Evolutionary conservation across 2,797 vertebrate species (phyloP), one percentile per base, ranked within the genome.

Genomic region (Xenentodon cancila): DNA sequence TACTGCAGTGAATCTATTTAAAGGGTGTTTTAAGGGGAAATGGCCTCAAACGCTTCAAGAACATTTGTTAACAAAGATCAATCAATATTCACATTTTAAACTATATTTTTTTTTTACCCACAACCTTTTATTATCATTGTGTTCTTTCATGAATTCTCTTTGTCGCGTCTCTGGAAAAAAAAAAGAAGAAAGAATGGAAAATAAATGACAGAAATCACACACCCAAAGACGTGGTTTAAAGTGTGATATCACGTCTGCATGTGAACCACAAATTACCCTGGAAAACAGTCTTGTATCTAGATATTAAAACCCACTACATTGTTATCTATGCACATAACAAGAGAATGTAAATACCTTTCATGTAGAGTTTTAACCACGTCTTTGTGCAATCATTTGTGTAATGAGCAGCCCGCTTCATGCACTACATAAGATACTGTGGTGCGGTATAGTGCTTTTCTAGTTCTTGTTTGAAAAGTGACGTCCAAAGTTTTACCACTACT

Each of bases 391-490:
- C n/a, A 32, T 71, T 40, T 45, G 47, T n/a, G 5, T 51, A 54
- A 53, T 46, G 37, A 21, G 45, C 20, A 34, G 27, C 55, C 20
- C 64, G 51, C 72, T 75, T 70, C 56, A 53, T 18, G n/a, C 71
- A 61, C 55, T 53, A 43, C 68, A 53, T 68, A 58, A 53, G 73
- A 73, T 75, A 59, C 75, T 59, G 73, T 61, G 57, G 30, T 46
- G 43, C 48, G 70, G 42, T 50, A 64, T 71, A 64, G 45, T 66
- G 56, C 63, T 53, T 60, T 37, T 43, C 37, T 30, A 17, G 15
- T 8, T 59, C 73, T 71, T 62, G 48, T 89, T 86, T 54, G 70
- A 77, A 82, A 81, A 70, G 83, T 66, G 74, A 63, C 71, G 12
- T 84, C 81, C 12, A 71, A 59, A 9, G 51, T 48, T 52, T 79